These are phyloP conservation scores for Arctopsyche grandis DNA, from an alignment of 1,140 invertebrate genomes.

Conservation along the genomic window DNA sequence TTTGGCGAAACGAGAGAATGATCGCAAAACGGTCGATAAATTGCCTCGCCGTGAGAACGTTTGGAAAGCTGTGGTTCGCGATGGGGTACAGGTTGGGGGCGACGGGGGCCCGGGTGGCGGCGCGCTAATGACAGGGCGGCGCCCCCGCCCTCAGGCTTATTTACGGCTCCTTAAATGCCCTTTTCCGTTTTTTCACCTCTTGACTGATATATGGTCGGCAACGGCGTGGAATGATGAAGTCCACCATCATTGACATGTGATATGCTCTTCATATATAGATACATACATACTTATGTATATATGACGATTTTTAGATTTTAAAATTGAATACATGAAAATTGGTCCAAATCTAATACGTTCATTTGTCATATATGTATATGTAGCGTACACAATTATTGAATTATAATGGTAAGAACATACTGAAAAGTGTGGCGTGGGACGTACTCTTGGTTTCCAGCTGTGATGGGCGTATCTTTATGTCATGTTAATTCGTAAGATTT, in stretches of 20 bases:
- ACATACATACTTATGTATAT: background rate
- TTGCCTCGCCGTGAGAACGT: constrained; percentile 7
- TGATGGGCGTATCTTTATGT: no score
- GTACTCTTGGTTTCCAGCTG: no score
- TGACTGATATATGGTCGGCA: constrained; percentile 32
- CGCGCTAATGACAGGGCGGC: constrained; percentile 38
- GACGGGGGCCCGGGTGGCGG: constrained; percentile 4
- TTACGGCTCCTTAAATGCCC: constrained; percentile 43
- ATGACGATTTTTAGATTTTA: background rate
- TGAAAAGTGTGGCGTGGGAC: no score
- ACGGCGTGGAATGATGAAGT: background rate
- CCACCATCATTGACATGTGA: background rate
- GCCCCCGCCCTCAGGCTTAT: constrained; percentile 32
- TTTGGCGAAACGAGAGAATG: background rate
- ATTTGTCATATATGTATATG: no score
- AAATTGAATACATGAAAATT: no score
- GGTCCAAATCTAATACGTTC: no score
- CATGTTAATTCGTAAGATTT: no score
- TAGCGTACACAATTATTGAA: no score
- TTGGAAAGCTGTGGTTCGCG: constrained; percentile 7
- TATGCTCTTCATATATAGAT: background rate
- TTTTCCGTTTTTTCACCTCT: constrained; percentile 40
- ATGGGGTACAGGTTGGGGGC: background rate
- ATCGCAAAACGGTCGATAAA: constrained; percentile 10
- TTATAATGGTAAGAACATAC: no score